A percentile compares a stretch with the other conserved stretches of the same genome.
phyloP scores from a whole-genome alignment of 2,113 vertebrate species.

The Xerus inauris region DNA sequence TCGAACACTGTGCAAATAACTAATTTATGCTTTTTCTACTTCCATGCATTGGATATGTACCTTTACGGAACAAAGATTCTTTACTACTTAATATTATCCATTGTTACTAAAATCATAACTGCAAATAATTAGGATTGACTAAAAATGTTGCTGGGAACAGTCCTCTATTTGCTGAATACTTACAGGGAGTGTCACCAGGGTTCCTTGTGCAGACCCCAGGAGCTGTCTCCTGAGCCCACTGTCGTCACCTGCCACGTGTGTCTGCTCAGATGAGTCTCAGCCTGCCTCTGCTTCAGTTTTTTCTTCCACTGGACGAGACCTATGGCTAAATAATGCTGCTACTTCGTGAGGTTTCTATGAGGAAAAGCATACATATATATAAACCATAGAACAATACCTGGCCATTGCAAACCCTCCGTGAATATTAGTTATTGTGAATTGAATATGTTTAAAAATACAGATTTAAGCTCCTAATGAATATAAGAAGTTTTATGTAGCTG shows the following conservation, averaged over 20 bases:
- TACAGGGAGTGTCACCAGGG: neutral
- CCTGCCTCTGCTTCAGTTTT: neutral
- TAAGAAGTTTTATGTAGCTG: neutral
- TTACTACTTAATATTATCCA: neutral
- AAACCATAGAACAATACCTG: neutral
- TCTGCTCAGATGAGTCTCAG: neutral
- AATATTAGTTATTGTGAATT: neutral
- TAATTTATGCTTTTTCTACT: neutral
- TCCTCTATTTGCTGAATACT: neutral
- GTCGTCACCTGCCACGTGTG: neutral
- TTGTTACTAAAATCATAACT: neutral
- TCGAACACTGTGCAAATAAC: neutral
- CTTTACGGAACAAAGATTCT: neutral
- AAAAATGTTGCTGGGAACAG: neutral
- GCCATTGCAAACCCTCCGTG: neutral
- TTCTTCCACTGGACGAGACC: neutral
- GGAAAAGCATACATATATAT: neutral
- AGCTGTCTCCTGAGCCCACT: neutral
- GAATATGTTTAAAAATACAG: neutral
- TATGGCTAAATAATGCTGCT: neutral
- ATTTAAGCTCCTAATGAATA: neutral
- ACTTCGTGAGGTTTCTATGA: neutral
- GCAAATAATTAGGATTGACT: neutral
- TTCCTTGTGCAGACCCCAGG: neutral
- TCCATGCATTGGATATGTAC: neutral